Percentiles rank a stretch among this genome's conserved stretches.
Evolutionary conservation across 2,113 vertebrate species (phyloP).

Genomic region (Todiramphus chloris): DNA sequence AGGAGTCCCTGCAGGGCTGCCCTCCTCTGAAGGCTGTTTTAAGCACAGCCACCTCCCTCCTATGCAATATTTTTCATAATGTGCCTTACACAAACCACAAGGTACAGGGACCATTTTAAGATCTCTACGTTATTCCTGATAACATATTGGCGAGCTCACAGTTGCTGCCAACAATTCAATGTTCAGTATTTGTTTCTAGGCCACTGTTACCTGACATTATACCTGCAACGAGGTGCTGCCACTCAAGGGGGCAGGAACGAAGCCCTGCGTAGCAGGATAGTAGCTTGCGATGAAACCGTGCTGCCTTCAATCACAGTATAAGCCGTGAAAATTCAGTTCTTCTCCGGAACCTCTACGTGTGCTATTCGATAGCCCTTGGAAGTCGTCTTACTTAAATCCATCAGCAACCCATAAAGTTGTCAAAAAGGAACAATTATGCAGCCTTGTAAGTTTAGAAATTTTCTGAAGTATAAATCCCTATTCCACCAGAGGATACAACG

Average conservation of each 20-base stretch:
- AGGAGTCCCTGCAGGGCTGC: no score
- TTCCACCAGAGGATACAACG: neutral
- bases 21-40: no score
- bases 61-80: neutral
- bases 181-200: neutral
- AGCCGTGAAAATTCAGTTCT: neutral
- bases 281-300: neutral
- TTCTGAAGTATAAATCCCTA: neutral
- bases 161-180: neutral
- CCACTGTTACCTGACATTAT: neutral
- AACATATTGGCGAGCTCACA: neutral
- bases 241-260: neutral
- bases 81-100: neutral
- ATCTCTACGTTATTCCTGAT: neutral
- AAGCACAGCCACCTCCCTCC: no score
- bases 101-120: neutral
- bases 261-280: neutral
- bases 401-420: neutral
- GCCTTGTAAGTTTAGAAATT: neutral
- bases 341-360: accelerated
- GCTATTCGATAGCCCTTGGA: neutral
- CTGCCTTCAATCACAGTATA: neutral
- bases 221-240: neutral
- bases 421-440: neutral
- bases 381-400: neutral